Percentiles rank a stretch among this genome's conserved stretches.
phyloP scores from a whole-genome alignment of 2,113 vertebrate species.

The Brachionichthys hirsutus region DNA sequence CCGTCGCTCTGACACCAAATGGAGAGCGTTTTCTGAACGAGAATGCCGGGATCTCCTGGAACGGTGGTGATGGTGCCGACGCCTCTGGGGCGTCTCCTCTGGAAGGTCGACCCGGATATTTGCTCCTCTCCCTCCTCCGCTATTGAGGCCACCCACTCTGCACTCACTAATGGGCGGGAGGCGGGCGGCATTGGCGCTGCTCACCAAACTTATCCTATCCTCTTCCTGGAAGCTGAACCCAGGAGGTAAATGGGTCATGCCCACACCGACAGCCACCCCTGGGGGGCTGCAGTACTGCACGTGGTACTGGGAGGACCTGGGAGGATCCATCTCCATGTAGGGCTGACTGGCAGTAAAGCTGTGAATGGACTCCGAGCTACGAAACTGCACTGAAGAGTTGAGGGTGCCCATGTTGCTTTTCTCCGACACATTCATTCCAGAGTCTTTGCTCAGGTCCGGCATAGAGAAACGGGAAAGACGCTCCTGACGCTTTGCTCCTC shows the following conservation, averaged over 20 bases:
- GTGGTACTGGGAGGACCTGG: constrained; percentile 79
- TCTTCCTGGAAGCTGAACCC: constrained; percentile 91
- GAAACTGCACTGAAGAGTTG: constrained; percentile 90
- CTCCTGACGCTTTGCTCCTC: constrained; percentile 87
- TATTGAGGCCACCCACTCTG: constrained; percentile 68
- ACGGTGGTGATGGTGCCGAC: constrained; percentile 80
- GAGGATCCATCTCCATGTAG: constrained; percentile 88
- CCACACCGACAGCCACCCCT: constrained; percentile 58
- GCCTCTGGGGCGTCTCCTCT: constrained; percentile 81
- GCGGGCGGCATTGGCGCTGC: constrained; percentile 77
- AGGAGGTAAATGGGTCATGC: constrained; percentile 79
- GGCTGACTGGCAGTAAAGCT: constrained; percentile 86
- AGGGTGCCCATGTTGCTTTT: constrained; percentile 94
- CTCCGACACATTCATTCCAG: constrained; percentile 93
- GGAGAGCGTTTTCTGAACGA: constrained; percentile 94
- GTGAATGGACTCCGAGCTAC: constrained; percentile 91
- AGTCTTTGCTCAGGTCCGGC: constrained; percentile 99
- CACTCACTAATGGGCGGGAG: constrained; percentile 89
- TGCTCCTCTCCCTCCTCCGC: constrained; percentile 64
- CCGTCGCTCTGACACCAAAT: constrained; percentile 87
- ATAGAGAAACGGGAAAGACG: constrained; percentile 97
- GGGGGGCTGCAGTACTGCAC: constrained; percentile 81
- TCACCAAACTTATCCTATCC: constrained; percentile 79
- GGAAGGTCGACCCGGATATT: constrained; percentile 56
- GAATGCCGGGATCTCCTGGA: constrained; percentile 87